These are phyloP conservation scores for Emys orbicularis DNA, from an alignment of 2,797 vertebrate species.

Conservation along the genomic window DNA sequence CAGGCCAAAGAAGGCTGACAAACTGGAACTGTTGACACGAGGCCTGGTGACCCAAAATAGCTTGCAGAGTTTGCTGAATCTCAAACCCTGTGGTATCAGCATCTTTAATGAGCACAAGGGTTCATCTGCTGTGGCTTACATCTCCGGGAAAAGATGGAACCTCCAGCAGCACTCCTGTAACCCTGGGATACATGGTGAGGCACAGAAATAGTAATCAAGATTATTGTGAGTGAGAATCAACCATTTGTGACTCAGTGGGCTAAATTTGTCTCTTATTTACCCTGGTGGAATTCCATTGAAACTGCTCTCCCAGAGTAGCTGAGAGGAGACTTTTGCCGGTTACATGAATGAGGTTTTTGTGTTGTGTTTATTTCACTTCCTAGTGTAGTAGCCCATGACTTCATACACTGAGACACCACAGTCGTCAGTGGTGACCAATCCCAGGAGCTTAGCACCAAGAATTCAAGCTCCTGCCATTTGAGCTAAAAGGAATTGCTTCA, in stretches of 20 bases:
- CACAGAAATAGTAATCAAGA: neutral
- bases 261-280: neutral
- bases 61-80: neutral
- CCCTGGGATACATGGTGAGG: neutral
- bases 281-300: neutral
- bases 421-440: neutral
- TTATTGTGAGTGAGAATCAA: neutral
- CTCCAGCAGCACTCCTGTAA: neutral
- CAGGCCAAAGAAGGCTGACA: neutral
- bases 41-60: neutral
- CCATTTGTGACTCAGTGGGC: neutral
- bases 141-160: neutral
- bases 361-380: constrained; percentile 22
- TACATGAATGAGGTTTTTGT: constrained; percentile 18
- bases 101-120: neutral
- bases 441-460: neutral
- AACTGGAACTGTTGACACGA: neutral
- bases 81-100: neutral
- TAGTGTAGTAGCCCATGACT: constrained; percentile 18
- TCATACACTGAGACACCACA: constrained; percentile 37
- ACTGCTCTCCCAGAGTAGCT: neutral
- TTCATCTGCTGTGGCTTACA: neutral
- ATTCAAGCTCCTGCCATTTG: neutral
- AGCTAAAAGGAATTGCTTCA: neutral
- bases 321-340: neutral